Percentiles rank a stretch among this genome's conserved stretches.
These are phyloP conservation scores for Bufo bufo DNA, from an alignment of 2,113 vertebrate species.

Conservation along the genomic window DNA sequence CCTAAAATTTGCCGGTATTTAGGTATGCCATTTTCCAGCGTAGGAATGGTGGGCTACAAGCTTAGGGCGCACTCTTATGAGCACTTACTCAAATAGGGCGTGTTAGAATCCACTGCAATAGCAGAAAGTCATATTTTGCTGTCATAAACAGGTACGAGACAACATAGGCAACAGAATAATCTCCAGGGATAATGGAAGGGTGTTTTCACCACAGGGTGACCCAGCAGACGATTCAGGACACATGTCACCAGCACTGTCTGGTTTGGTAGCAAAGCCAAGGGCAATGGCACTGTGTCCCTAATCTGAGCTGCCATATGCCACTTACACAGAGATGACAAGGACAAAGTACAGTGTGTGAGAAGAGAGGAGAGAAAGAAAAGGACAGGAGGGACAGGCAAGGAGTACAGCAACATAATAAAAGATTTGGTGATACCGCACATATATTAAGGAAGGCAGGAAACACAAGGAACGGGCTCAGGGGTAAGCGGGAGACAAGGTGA, in stretches of 20 bases:
- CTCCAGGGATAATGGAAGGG: background rate
- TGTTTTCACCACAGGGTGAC: conserved; percentile 40
- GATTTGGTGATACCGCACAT: background rate
- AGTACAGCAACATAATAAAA: background rate
- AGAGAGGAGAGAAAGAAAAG: background rate
- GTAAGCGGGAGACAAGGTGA: background rate
- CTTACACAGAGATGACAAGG: conserved; percentile 33
- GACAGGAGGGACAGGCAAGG: background rate
- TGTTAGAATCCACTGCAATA: background rate
- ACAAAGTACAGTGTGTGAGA: conserved; percentile 35
- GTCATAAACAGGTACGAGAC: background rate
- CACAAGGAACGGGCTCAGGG: background rate
- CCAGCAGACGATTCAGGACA: conserved; percentile 25
- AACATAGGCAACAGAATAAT: background rate
- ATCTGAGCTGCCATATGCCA: conserved; percentile 50
- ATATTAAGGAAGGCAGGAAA: background rate
- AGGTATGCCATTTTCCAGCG: background rate
- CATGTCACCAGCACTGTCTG: conserved; percentile 41
- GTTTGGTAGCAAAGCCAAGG: conserved; percentile 37
- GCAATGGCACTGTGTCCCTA: conserved; percentile 50
- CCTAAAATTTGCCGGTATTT: no score
- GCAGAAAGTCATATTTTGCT: background rate
- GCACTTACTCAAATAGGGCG: no score
- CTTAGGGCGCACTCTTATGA: background rate
- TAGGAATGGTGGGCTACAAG: background rate